A percentile compares a stretch with the other conserved stretches of the same genome.
phyloP scores from a whole-genome alignment of 2,113 vertebrate species.

The Chrysemys picta region DNA sequence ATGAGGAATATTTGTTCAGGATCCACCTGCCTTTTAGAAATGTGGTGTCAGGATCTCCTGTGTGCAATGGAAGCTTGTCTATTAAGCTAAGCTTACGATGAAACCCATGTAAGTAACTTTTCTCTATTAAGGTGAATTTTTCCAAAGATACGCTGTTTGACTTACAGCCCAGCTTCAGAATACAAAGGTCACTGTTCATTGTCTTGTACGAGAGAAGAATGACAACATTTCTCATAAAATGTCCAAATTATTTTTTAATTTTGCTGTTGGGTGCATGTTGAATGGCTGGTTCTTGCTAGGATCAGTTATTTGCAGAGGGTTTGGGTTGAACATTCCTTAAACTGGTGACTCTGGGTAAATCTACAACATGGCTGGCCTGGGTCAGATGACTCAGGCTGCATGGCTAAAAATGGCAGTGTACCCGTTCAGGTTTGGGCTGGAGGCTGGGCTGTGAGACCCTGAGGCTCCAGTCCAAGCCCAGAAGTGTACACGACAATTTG shows the following conservation, averaged over 20 bases:
- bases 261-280: not conserved
- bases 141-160: not conserved
- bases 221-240: not conserved
- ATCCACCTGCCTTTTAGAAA: not conserved
- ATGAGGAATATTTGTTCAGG: not conserved
- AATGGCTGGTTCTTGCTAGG: not conserved
- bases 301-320: not conserved
- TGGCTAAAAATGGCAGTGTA: not conserved
- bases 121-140: not conserved
- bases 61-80: not conserved
- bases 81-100: not conserved
- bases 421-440: not conserved
- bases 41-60: rapidly evolving
- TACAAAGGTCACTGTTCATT: not conserved
- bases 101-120: too few relatives aligned
- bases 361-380: too few relatives aligned
- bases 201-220: not conserved
- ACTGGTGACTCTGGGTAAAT: not conserved
- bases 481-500: not conserved
- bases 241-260: rapidly evolving
- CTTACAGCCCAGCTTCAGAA: not conserved
- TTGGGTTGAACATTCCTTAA: not conserved
- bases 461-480: not conserved
- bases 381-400: not conserved
- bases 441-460: not conserved